These are phyloP conservation scores for Sarcophaga subvicina DNA, from an alignment of 2,888 invertebrate genomes.

Conservation along the genomic window DNA sequence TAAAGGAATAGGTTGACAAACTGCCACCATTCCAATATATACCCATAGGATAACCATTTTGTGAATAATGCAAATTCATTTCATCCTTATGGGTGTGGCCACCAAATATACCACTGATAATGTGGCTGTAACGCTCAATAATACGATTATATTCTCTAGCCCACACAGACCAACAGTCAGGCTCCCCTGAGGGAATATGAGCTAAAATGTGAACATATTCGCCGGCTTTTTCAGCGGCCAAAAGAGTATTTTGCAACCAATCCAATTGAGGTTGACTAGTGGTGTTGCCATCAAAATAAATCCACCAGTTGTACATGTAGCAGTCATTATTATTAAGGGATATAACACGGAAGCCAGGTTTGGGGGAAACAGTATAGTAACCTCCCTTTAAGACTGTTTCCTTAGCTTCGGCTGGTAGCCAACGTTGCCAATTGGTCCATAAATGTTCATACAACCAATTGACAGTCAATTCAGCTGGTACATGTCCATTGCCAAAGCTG, in stretches of 20 bases:
- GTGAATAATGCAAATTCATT: conserved; percentile 86
- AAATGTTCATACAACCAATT: conserved; percentile 90
- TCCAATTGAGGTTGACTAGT: conserved; percentile 87
- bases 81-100: conserved; percentile 92
- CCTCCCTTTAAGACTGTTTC: conserved; percentile 86
- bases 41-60: conserved; percentile 83
- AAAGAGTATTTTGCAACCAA: conserved; percentile 90
- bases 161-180: conserved; percentile 88
- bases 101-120: conserved; percentile 90
- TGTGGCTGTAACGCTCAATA: conserved; percentile 88
- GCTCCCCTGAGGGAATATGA: conserved; percentile 90
- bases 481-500: conserved; percentile 85
- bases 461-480: conserved; percentile 82
- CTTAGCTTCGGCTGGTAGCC: conserved; percentile 86
- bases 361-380: conserved; percentile 88
- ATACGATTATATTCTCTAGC: conserved; percentile 86
- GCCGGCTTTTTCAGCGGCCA: conserved; percentile 87
- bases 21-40: conserved; percentile 93
- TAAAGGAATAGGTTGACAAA: conserved; percentile 87
- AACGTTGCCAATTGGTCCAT: conserved; percentile 86
- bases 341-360: conserved; percentile 88
- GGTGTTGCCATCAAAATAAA: conserved; percentile 87
- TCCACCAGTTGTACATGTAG: conserved; percentile 83
- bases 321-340: conserved; percentile 92
- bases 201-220: conserved; percentile 92